These are phyloP conservation scores for Machimus rusticus DNA, from an alignment of 2,888 invertebrate species.

Conservation along the genomic window DNA sequence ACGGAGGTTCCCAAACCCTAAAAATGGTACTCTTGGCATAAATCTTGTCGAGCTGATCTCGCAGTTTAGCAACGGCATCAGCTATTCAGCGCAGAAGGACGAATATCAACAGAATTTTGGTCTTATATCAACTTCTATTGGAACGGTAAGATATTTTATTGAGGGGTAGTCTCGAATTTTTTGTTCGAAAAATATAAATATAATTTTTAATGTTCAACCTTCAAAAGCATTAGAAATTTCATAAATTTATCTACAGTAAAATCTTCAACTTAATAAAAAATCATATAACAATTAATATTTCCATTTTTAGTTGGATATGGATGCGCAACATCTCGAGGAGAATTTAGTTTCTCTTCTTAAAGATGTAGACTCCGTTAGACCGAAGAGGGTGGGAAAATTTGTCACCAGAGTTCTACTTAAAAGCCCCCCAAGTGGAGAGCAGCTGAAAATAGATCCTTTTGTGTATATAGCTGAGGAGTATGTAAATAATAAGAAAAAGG, in stretches of 20 bases:
- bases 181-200: no score
- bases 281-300: no score
- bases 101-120: conserved; percentile 77
- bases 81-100: conserved; percentile 73
- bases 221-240: neutral
- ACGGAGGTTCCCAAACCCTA: conserved; percentile 75
- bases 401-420: conserved; percentile 73
- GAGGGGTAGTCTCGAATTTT: neutral
- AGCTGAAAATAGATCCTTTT: conserved; percentile 73
- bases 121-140: conserved; percentile 71
- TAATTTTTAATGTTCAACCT: no score
- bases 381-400: conserved; percentile 74
- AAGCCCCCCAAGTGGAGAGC: conserved; percentile 72
- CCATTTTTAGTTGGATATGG: conserved; percentile 74
- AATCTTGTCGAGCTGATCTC: conserved; percentile 70
- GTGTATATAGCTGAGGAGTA: conserved; percentile 61
- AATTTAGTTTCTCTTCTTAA: conserved; percentile 74
- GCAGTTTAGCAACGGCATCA: conserved; percentile 74
- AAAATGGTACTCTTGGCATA: conserved; percentile 71
- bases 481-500: neutral
- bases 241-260: neutral
- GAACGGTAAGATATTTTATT: conserved; percentile 67
- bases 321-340: conserved; percentile 71
- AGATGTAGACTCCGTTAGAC: conserved; percentile 71
- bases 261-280: no score